phyloP scores from a whole-genome alignment of 2,113 vertebrate species.

The Cyphomyrus discorhynchus region DNA sequence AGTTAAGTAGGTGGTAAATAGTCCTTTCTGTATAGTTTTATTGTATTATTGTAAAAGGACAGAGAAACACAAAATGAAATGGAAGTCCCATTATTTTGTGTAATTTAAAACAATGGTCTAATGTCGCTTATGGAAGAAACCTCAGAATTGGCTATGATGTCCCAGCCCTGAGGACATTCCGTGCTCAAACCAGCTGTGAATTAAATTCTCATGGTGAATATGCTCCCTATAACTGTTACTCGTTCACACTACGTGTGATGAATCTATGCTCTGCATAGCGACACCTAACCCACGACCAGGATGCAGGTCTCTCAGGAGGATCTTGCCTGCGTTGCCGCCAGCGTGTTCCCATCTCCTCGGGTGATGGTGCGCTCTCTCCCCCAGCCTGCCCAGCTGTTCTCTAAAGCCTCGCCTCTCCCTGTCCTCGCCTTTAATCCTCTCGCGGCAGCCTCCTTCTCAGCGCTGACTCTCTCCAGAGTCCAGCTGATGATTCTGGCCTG shows the following conservation, averaged over 20 bases:
- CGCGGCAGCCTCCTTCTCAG: neutral
- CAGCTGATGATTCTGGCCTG: neutral
- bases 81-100: neutral
- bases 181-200: neutral
- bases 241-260: neutral
- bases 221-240: neutral
- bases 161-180: neutral
- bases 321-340: neutral
- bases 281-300: neutral
- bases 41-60: neutral
- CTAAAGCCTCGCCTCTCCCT: no score
- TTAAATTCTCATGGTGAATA: neutral
- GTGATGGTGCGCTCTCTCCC: neutral
- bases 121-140: neutral
- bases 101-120: neutral
- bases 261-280: neutral
- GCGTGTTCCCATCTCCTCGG: neutral
- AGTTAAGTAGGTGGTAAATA: neutral
- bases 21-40: neutral
- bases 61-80: neutral
- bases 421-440: neutral
- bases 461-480: neutral
- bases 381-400: neutral
- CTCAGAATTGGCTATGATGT: neutral
- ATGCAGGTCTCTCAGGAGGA: neutral